phyloP scores from a whole-genome alignment of 2,888 invertebrate genomes.

The Ectemnius lituratus region DNA sequence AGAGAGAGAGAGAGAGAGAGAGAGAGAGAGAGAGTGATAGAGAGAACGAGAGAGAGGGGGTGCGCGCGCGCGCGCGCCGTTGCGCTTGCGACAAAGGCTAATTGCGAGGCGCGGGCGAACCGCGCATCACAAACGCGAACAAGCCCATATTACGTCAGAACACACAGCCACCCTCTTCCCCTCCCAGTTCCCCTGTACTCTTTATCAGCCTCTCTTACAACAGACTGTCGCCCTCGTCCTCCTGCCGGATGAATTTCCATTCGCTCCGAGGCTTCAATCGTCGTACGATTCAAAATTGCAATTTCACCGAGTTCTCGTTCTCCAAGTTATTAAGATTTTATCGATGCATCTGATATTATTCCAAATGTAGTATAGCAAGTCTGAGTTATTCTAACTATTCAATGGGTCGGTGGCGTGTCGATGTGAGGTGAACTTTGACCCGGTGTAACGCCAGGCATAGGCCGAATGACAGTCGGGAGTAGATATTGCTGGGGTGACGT shows the following conservation, averaged over 20 bases:
- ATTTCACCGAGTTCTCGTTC: background rate
- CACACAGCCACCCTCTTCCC: conserved; percentile 54
- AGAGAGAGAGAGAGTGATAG: too few relatives aligned
- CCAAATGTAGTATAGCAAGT: too few relatives aligned
- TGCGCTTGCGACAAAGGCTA: conserved; percentile 74
- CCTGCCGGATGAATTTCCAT: conserved; percentile 23
- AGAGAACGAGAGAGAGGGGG: too few relatives aligned
- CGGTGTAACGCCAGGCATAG: background rate
- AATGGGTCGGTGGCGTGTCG: background rate
- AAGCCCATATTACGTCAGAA: conserved; percentile 74
- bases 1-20: background rate
- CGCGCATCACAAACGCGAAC: conserved; percentile 69
- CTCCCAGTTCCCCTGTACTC: conserved; percentile 13
- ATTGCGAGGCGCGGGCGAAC: conserved; percentile 73
- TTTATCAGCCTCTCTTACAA: conserved; percentile 25
- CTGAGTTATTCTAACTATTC: background rate
- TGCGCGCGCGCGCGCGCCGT: conserved; percentile 3
- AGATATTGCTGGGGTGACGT: conserved; percentile 8
- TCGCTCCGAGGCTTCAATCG: conserved; percentile 3
- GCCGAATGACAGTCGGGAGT: background rate
- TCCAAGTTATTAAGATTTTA: background rate
- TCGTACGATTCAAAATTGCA: background rate
- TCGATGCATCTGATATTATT: too few relatives aligned
- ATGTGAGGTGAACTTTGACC: background rate
- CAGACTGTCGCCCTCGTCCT: conserved; percentile 22